Conservation (phyloP, 92 coral and sea anemone genomes). For the Umimayanthus chanpuru region DNA sequence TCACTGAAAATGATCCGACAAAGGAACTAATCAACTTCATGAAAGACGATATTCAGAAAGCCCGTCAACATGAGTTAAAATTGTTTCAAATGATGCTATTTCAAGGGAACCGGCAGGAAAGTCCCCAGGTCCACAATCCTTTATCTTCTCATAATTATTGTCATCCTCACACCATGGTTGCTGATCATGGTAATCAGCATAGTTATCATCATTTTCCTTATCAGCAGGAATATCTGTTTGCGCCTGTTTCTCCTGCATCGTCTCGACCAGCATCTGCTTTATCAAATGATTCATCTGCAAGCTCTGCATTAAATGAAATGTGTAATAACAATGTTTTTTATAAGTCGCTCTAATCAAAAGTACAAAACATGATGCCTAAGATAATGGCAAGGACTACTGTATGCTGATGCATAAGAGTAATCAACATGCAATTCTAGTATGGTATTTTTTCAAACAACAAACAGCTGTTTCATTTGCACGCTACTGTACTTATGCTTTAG, state of each 20-base stretch:
- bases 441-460: not conserved
- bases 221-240: conserved; percentile 35
- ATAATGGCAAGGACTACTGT: not conserved
- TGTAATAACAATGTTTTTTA: too few relatives aligned
- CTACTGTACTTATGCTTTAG: not conserved
- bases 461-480: not conserved
- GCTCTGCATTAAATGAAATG: not conserved
- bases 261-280: not conserved
- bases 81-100: conserved; percentile 26
- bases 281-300: not conserved
- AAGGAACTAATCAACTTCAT: conserved; percentile 36
- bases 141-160: conserved; percentile 38
- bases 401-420: not conserved
- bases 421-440: not conserved
- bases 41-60: conserved; percentile 37
- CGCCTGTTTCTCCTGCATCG: conserved; percentile 25
- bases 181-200: conserved; percentile 29
- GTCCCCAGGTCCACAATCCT: conserved; percentile 42
- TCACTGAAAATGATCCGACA: conserved; percentile 29
- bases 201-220: conserved; percentile 15
- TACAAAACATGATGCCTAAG: too few relatives aligned
- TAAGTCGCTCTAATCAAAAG: too few relatives aligned
- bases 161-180: not conserved
- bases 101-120: conserved; percentile 42
- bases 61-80: conserved; percentile 25